Evolutionary conservation across 2,113 vertebrate genomes (phyloP), one percentile per base, ranked within the genome.

Genomic region (Osmerus mordax): DNA sequence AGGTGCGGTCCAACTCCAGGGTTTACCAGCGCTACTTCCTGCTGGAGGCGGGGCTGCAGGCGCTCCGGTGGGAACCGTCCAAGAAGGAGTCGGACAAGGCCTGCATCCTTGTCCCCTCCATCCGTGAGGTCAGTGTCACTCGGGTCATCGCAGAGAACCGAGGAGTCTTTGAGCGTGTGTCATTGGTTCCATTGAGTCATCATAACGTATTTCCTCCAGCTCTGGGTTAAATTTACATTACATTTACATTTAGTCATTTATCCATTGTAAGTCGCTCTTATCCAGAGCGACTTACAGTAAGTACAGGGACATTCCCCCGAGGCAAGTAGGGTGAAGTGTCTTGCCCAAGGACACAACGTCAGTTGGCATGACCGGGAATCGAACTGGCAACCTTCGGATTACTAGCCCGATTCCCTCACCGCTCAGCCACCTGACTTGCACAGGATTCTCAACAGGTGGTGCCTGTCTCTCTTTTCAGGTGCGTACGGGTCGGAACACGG

Each of bases 1-100:
- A 98, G 85, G 91, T 98, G 61, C 91, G 96, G 11, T 95, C 96
- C 73, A 96, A 95, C 89, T 95, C 95, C 0, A 91, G 96, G 41
- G 91, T 98, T 28, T 98, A 98, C 75, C 94, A 95, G 56, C 87
- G 96, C 2, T 97, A 97, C 53, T 98, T 96, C 71, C 88, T 98
- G 54, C 81, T 98, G 77, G 96, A 98, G 51, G 91, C 96, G 0
- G 96, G 96, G 71, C 95, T 97, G 88, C 96, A 96, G 74, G 95
- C 94, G 66, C 85, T 98, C 1, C 91, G 93, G 69, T 98, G 96
- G 96, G 96, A 98, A 41, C 96, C 96, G 5, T 97, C 96, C 3
- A 98, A 98, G 86, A 98, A 98, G 81, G 96, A 98, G 83, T 95
- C 94, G 0, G 96, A 96, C 85, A 98, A 98, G 86, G 96, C 96